Conservation (phyloP, 2,888 invertebrate genomes). For the Penaeus monodon region DNA sequence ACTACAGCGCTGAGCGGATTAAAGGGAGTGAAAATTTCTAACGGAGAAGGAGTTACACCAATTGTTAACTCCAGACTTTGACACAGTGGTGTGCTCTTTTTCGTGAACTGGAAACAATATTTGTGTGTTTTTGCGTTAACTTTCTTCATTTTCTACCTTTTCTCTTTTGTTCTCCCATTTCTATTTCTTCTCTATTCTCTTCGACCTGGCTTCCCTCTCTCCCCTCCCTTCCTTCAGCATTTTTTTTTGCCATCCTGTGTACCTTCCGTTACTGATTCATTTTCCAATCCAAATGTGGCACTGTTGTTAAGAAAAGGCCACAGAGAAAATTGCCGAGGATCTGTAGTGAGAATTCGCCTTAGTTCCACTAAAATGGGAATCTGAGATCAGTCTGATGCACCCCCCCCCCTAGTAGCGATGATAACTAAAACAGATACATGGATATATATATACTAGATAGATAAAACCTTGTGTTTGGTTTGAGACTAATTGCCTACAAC, state of each 20-base stretch:
- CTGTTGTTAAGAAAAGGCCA: too few relatives aligned
- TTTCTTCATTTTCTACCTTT: neutral
- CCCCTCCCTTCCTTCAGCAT: neutral
- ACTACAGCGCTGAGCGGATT: too few relatives aligned
- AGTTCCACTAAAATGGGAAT: neutral
- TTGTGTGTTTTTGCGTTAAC: neutral
- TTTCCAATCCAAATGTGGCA: neutral
- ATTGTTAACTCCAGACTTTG: too few relatives aligned
- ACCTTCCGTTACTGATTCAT: neutral
- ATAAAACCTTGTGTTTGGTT: constrained; percentile 20
- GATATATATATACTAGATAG: neutral
- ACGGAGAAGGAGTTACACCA: too few relatives aligned
- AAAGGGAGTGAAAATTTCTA: too few relatives aligned
- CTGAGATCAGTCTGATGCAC: neutral
- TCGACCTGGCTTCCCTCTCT: neutral
- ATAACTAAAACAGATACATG: neutral
- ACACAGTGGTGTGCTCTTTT: too few relatives aligned
- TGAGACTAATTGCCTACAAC: constrained; percentile 43
- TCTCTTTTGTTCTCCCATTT: neutral
- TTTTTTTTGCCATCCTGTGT: neutral
- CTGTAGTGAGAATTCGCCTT: too few relatives aligned
- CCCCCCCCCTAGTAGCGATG: neutral
- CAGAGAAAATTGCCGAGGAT: too few relatives aligned
- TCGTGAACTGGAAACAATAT: too few relatives aligned
- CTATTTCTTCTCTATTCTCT: neutral